Evolutionary conservation across 1,140 invertebrate species (phyloP).

Genomic region (Arion vulgaris): DNA sequence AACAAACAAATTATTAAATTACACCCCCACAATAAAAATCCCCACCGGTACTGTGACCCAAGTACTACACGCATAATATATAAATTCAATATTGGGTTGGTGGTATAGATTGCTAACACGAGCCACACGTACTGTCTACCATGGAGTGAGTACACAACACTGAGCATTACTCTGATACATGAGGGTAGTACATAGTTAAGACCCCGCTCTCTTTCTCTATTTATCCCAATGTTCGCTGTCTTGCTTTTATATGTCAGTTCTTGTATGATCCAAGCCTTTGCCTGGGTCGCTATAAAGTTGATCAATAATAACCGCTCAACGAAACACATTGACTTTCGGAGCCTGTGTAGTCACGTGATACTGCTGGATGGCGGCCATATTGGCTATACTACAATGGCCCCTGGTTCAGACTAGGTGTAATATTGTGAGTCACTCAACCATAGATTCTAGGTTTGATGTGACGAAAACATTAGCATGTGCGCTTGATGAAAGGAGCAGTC

Average conservation of each 20-base stretch:
- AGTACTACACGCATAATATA: no score
- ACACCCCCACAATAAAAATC: no score
- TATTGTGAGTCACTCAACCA: conserved; percentile 41
- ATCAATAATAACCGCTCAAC: conserved; percentile 5
- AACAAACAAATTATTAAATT: no score
- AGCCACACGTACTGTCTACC: no score
- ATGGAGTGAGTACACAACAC: no score
- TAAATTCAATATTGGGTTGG: no score
- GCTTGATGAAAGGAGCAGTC: no score
- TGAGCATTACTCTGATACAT: no score
- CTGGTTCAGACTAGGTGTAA: conserved; percentile 1
- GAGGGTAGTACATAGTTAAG: not conserved
- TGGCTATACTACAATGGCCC: conserved; percentile 37
- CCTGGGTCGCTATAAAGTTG: not conserved
- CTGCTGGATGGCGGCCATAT: conserved; percentile 35
- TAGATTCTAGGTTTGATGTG: not conserved
- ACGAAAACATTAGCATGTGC: not conserved
- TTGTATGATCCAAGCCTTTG: not conserved
- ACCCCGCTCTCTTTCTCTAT: not conserved
- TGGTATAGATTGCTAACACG: no score
- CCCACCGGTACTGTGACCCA: no score
- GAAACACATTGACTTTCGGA: conserved; percentile 34
- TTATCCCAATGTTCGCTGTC: not conserved
- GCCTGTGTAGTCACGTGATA: conserved; percentile 37
- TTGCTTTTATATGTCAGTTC: not conserved